A percentile compares a stretch with the other conserved stretches of the same genome.
phyloP scores from a whole-genome alignment of 35 echinoderm and acorn worm genomes.

The Stichopus chloronotus region DNA sequence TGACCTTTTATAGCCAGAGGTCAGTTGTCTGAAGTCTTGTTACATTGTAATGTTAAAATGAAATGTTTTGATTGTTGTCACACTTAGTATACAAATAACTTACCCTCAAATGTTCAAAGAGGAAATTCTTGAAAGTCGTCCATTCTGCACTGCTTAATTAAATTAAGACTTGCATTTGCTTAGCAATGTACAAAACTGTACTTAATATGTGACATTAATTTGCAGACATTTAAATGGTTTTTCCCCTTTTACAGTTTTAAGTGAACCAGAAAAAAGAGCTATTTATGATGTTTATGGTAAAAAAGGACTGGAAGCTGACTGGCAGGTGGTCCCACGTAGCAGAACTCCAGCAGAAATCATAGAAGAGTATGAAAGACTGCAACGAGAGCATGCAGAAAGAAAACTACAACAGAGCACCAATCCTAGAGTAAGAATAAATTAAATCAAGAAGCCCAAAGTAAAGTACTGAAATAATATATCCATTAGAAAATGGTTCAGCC shows the following conservation, averaged over 20 bases:
- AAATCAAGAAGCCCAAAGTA: not conserved
- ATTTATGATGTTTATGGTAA: conserved; percentile 98
- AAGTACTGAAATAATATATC: too few relatives aligned
- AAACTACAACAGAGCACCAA: conserved; percentile 94
- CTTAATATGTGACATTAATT: not conserved
- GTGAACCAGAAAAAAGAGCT: conserved; percentile 81
- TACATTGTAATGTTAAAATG: too few relatives aligned
- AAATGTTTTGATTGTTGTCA: too few relatives aligned
- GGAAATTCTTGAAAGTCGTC: too few relatives aligned
- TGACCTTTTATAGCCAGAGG: too few relatives aligned
- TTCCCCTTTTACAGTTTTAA: conserved; percentile 71
- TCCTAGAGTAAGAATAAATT: conserved; percentile 74
- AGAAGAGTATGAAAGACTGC: conserved; percentile 86
- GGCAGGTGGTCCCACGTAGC: conserved; percentile 81
- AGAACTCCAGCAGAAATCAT: conserved; percentile 88
- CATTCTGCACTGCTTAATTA: too few relatives aligned
- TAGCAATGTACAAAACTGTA: not conserved
- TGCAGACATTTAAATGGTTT: too few relatives aligned
- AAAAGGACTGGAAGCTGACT: conserved; percentile 92
- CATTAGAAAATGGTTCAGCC: too few relatives aligned
- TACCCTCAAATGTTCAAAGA: too few relatives aligned
- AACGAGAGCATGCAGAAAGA: conserved; percentile 81
- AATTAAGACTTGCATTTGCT: not conserved
- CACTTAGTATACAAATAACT: too few relatives aligned
- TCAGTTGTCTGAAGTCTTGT: too few relatives aligned